Evolutionary conservation across 2,797 vertebrate species (phyloP), one percentile per base, ranked within the genome.

Genomic region (Microhierax caerulescens): DNA sequence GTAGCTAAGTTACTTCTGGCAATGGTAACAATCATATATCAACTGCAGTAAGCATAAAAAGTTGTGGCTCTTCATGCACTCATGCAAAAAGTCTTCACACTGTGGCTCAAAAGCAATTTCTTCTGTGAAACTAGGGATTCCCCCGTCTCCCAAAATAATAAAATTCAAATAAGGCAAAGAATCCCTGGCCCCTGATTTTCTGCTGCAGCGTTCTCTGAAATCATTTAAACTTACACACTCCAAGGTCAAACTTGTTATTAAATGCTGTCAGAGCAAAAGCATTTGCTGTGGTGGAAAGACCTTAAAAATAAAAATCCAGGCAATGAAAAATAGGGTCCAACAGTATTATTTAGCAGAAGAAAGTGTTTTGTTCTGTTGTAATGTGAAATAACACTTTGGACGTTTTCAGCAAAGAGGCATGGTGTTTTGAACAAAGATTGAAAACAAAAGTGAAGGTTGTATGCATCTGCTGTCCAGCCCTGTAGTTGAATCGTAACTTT

Each of bases 241-340:
- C 77, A 94, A 96, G 95, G 92, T 96, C 93, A 93, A 87, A 92
- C 74, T 89, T 88, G 87, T 95, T 95, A 95, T 95, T 96, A 96
- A 94, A 93, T 3, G 88, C 81, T 93, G 83, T 93, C 92, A 85
- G 93, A 93, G 84, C 70, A 89, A 89, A 94, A 94, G 45, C 61
- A 54, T 85, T 84, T 96, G 64, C 76, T 70, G 88, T 81, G 45
- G 41, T 39, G 53, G 74, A 60, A 87, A 79, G 92, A 63, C 5
- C 53, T 92, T 73, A 67, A 92, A 91, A 91, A 84, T 34, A 78
- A 76, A 90, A 95, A 61, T 23, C 28, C 16, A 60, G 60, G 74
- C 67, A 60, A 41, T 53, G 77, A 85, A 85, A 94, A 90, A 95
- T 56, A 50, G 41, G 37, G 15, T 75, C 75, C 65, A 41, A 5